Evolutionary conservation across 2,888 invertebrate species (phyloP), one percentile per base, ranked within the genome.

Genomic region (Zeuzera pyrina): DNA sequence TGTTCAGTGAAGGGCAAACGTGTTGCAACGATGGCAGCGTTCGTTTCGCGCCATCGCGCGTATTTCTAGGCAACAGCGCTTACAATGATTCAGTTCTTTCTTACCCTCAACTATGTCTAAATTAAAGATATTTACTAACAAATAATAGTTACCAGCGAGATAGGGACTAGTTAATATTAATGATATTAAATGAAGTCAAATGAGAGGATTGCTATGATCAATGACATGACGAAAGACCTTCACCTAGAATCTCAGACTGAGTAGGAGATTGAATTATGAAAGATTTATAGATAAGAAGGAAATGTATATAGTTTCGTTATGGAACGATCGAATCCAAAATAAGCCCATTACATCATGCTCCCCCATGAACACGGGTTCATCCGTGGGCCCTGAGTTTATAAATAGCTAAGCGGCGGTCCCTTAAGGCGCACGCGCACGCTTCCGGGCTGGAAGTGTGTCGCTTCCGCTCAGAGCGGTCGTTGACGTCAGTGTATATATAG

Each of bases 361-460:
- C 57, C 47, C 57, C 51, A 51, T 47, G 53, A 28, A n/a, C n/a
- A n/a, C n/a, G n/a, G 52, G 45, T 52, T 54, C 45, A 52, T 47
- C 45, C 51, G 52, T 52, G 55, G 54, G 59, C 61, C 62, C 61
- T 65, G 61, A 57, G 56, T 56, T 61, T 79, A 79, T 77, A 73
- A 78, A 78, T 79, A 81, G 69, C 55, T 33, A 45, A 56, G 34
- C 49, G 52, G 56, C 68, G 63, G 69, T 78, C 79, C 79, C 78
- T 79, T 77, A 76, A 79, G 78, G 70, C 78, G 74, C 73, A 67
- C 65, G 76, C 67, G 70, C 65, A 64, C 64, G 68, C 76, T 83
- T 83, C 81, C 81, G 81, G 79, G 77, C 77, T 79, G 79, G 79
- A 79, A 81, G 79, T 79, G 73, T 74, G 77, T 66, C 77, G 78